phyloP scores from a whole-genome alignment of 1,140 invertebrate genomes.

The Drepana arcuata region DNA sequence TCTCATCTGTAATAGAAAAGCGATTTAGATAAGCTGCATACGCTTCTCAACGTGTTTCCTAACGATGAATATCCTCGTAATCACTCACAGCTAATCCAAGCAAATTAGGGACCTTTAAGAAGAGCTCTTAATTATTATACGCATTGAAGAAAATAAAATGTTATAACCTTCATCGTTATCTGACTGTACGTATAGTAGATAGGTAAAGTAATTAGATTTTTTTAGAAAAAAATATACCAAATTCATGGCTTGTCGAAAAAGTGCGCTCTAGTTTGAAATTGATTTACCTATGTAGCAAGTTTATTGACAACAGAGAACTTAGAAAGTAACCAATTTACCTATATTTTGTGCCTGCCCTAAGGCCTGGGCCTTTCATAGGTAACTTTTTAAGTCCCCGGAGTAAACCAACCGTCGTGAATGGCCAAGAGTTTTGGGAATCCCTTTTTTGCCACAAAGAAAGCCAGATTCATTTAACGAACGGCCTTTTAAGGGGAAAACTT shows the following conservation, averaged over 20 bases:
- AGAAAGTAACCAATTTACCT: conserved; percentile 21
- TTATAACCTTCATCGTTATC: no score
- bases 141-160: no score
- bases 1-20: no score
- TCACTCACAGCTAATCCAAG: no score
- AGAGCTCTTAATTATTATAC: no score
- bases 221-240: conserved; percentile 3
- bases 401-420: conserved; percentile 36
- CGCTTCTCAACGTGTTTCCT: no score
- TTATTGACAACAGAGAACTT: conserved; percentile 13
- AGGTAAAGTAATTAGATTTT: not conserved
- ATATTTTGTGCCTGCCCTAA: conserved; percentile 22
- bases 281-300: conserved; percentile 12
- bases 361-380: conserved; percentile 14
- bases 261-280: conserved; percentile 6
- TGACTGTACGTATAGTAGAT: not conserved
- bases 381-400: conserved; percentile 32
- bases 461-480: conserved; percentile 39
- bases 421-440: conserved; percentile 30
- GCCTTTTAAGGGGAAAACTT: conserved; percentile 36
- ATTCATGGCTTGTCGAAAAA: no score
- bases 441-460: conserved; percentile 36
- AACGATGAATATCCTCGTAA: no score
- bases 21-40: no score
- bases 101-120: no score